Percentiles rank a stretch among this genome's conserved stretches.
Evolutionary conservation across 2,113 vertebrate species (phyloP).

Genomic region (Leptobrachium leishanense): DNA sequence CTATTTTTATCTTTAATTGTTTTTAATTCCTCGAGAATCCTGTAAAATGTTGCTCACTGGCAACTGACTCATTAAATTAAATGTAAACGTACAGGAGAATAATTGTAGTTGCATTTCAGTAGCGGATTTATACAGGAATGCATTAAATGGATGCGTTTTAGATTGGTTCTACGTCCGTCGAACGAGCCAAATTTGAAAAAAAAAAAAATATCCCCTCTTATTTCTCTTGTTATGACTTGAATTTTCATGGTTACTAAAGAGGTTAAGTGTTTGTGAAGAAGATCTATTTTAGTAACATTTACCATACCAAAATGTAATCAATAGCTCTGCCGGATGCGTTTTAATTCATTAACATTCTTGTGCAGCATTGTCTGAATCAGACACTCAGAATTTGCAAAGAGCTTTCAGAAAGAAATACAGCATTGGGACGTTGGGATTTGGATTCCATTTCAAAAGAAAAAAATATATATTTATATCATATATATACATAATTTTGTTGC

Average conservation of each 20-base stretch:
- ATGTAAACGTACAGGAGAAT: too few species aligned
- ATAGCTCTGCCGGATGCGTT: not conserved
- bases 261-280: not conserved
- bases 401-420: conserved; percentile 26
- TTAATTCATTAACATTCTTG: conserved; percentile 17
- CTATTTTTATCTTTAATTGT: too few species aligned
- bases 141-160: too few species aligned
- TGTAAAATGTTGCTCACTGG: too few species aligned
- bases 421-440: conserved; percentile 8
- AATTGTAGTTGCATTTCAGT: too few species aligned
- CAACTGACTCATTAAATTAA: too few species aligned
- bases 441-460: conserved; percentile 11
- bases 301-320: not conserved
- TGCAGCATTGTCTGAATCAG: not conserved
- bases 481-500: conserved; percentile 8
- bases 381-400: not conserved
- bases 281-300: not conserved
- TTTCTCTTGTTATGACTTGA: not conserved
- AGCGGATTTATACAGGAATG: too few species aligned
- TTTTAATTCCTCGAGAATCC: too few species aligned
- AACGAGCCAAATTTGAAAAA: too few species aligned
- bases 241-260: not conserved
- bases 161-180: too few species aligned
- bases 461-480: conserved; percentile 4
- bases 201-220: too few species aligned